These are phyloP conservation scores for Ectobius pallidus DNA, from an alignment of 2,888 invertebrate genomes.

Conservation along the genomic window DNA sequence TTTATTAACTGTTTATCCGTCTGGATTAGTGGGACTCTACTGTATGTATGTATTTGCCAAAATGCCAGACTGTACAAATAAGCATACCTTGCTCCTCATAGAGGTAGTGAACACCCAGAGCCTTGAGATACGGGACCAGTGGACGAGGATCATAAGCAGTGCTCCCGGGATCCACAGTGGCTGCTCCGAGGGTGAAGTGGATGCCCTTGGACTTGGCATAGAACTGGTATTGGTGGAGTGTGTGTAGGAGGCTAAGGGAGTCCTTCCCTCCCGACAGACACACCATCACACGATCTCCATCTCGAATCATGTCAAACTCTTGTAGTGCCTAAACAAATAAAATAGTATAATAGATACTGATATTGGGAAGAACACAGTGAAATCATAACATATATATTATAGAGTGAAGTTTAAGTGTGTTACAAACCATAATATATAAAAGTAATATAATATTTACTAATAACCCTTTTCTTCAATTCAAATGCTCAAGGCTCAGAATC, in stretches of 20 bases:
- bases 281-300: slow-evolving; percentile 82
- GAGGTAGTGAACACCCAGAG: slow-evolving; percentile 75
- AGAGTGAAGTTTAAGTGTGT: too few species aligned
- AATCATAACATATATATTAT: too few species aligned
- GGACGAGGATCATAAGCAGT: slow-evolving; percentile 64
- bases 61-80: too few species aligned
- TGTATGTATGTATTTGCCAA: too few species aligned
- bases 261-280: slow-evolving; percentile 86
- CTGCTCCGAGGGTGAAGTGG: slow-evolving; percentile 70
- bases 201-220: slow-evolving; percentile 76
- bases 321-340: slow-evolving; percentile 67
- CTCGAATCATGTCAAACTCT: slow-evolving; percentile 82
- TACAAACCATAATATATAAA: too few species aligned
- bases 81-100: slow-evolving; percentile 65
- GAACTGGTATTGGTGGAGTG: slow-evolving; percentile 83
- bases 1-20: too few species aligned
- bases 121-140: slow-evolving; percentile 76
- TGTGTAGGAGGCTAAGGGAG: slow-evolving; percentile 83
- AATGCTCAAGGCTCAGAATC: too few species aligned
- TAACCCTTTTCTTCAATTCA: too few species aligned
- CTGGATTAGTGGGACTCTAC: too few species aligned
- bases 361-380: too few species aligned
- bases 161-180: slow-evolving; percentile 76
- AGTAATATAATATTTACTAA: too few species aligned
- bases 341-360: too few species aligned